Evolutionary conservation across 2,113 vertebrate species (phyloP).

Genomic region (Anoplopoma fimbria): DNA sequence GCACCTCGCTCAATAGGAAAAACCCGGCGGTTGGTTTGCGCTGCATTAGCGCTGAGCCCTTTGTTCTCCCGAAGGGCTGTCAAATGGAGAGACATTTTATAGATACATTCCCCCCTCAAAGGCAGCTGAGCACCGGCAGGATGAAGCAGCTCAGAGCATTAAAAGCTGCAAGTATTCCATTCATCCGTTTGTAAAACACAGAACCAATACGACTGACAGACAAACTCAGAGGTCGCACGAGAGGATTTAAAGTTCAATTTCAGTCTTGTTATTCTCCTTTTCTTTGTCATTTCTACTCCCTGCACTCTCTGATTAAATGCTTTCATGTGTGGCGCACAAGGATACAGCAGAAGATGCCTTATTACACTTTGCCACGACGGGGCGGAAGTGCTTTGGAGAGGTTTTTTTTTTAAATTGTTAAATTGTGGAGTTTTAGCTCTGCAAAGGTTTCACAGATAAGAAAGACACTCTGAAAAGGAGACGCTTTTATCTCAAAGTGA

Average conservation of each 20-base stretch:
- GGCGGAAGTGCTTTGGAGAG: conserved; percentile 4
- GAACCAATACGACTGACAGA: conserved; percentile 13
- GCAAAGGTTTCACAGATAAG: neutral
- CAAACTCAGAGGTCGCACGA: neutral
- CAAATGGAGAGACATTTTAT: conserved; percentile 68
- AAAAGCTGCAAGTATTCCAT: conserved; percentile 35
- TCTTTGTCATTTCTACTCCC: neutral
- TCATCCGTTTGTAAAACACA: conserved; percentile 29
- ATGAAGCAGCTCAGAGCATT: conserved; percentile 45
- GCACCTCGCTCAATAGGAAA: conserved; percentile 58
- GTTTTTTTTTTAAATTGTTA: no score
- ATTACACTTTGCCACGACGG: neutral
- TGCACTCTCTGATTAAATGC: conserved; percentile 48
- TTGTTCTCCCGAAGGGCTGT: conserved; percentile 71
- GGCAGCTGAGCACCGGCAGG: conserved; percentile 61
- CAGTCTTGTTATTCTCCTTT: neutral
- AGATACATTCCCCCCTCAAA: conserved; percentile 57
- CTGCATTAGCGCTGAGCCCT: conserved; percentile 68
- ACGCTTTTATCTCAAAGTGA: neutral
- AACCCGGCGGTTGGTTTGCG: conserved; percentile 61
- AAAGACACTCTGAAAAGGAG: neutral
- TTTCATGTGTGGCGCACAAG: conserved; percentile 37
- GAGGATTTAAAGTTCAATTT: conserved; percentile 35
- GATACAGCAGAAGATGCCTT: conserved; percentile 23
- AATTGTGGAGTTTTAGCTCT: neutral